Percentiles rank a stretch among this genome's conserved stretches.
Conservation (phyloP, 2,888 invertebrate genomes). For the Pristionchus fissidentatus region DNA sequence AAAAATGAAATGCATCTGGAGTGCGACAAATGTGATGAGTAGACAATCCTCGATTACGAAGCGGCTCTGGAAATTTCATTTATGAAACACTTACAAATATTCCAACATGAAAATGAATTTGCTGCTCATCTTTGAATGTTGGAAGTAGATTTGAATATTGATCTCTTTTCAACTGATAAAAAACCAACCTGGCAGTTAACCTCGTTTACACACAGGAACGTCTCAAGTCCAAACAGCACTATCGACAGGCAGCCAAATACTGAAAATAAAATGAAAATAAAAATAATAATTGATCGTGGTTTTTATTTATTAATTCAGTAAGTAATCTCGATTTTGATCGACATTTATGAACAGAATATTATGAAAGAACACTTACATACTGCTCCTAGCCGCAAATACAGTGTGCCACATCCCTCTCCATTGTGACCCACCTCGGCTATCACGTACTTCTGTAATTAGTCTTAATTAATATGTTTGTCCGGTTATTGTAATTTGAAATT, state of each 20-base stretch:
- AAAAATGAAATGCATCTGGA: slow-evolving; percentile 75
- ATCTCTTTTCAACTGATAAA: no score
- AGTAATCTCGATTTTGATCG: no score
- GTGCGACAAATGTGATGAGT: slow-evolving; percentile 71
- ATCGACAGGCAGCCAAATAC: slow-evolving; percentile 74
- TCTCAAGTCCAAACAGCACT: slow-evolving; percentile 73
- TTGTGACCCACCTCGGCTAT: slow-evolving; percentile 61
- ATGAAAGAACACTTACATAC: slow-evolving; percentile 62
- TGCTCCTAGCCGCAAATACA: slow-evolving; percentile 72
- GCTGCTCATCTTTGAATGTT: background rate
- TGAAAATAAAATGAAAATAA: slow-evolving; percentile 57
- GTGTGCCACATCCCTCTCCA: slow-evolving; percentile 70
- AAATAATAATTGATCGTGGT: no score
- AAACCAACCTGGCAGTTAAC: slow-evolving; percentile 60
- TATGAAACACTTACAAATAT: no score
- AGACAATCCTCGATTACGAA: slow-evolving; percentile 69
- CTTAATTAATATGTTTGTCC: no score
- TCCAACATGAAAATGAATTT: no score
- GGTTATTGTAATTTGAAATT: background rate
- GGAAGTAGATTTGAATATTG: background rate
- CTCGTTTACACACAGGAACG: slow-evolving; percentile 69
- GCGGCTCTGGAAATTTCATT: slow-evolving; percentile 44
- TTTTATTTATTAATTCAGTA: no score
- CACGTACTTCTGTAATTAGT: slow-evolving; percentile 59
- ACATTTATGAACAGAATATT: no score